Evolutionary conservation across 2,797 vertebrate species (phyloP), one percentile per base, ranked within the genome.

Genomic region (Tangara arthus): DNA sequence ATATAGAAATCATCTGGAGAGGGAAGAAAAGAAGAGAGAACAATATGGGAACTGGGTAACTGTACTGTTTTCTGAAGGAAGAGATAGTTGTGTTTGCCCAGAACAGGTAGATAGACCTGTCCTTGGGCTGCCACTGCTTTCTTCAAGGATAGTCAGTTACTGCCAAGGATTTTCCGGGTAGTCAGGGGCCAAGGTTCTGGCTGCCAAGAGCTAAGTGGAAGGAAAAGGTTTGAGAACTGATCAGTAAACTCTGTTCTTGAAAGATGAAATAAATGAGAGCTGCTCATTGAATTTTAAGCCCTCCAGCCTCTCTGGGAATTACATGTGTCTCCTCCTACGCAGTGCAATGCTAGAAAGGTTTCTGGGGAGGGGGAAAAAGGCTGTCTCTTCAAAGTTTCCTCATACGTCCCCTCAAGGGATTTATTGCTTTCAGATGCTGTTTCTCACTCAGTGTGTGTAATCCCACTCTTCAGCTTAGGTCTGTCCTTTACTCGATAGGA

Each of bases 361-460:
- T 82, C 42, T 60, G 18, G 7, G 30, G 12, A 56, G 13, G 11
- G 32, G 15, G 15, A 34, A 44, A 44, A 82, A 66, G 11, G 6
- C 30, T 73, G 15, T 44, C n/a, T 64, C 26, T 84, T 89, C 34
- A 46, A n/a, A 82, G 28, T 21, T 37, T 49, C 15, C 1, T 77
- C 15, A 22, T 75, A 37, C 3, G 5, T 44, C 15, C 18, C 27
- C 7, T 59, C 39, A 35, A 52, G 15, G 17, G 20, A 56, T 63
- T 76, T 63, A 59, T 71, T 66, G 24, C 19, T 91, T 87, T 78
- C 77, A 63, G 63, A 47, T 57, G 34, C 50, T 72, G 1, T 65
- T 91, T 37, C 50, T 89, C 20, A 64, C 24, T 30, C 0, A 0
- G 6, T 49, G 21, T 0, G 0, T 49, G 57, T 68, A 70, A 61